Percentiles rank a stretch among this genome's conserved stretches.
Conservation (phyloP, 23 tunicate genomes). For the Phallusia fumigata region DNA sequence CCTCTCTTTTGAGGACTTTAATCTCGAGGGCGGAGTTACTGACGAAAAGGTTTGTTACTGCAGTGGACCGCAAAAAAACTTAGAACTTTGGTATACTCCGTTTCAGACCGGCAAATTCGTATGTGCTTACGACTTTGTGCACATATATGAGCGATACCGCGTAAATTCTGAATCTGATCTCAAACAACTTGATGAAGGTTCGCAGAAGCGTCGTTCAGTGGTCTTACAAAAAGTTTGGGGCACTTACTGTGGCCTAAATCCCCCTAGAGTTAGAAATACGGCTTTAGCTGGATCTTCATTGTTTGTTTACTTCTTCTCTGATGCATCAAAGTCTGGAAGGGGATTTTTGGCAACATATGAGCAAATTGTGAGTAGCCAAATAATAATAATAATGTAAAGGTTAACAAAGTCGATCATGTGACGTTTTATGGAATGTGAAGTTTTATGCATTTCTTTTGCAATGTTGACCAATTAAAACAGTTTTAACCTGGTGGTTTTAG, state of each 20-base stretch:
- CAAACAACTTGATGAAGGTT: not conserved
- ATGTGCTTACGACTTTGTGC: slow-evolving; percentile 45
- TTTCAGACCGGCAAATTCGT: slow-evolving; percentile 1
- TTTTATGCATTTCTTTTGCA: too few relatives aligned
- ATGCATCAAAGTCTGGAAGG: slow-evolving; percentile 23
- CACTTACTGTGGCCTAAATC: slow-evolving; percentile 45
- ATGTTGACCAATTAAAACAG: too few relatives aligned
- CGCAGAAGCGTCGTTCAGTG: not conserved
- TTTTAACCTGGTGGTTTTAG: too few relatives aligned
- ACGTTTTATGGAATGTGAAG: too few relatives aligned
- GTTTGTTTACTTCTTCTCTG: slow-evolving; percentile 49
- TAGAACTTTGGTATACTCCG: too few relatives aligned
- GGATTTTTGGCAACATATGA: slow-evolving; percentile 61
- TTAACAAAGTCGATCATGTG: too few relatives aligned
- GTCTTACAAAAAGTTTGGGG: slow-evolving; percentile 40
- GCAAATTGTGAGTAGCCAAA: not conserved
- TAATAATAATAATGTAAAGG: too few relatives aligned
- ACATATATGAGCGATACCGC: slow-evolving; percentile 47
- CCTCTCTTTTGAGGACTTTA: slow-evolving; percentile 44
- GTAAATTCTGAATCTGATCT: not conserved
- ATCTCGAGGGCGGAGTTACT: slow-evolving; percentile 52
- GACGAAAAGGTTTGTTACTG: slow-evolving; percentile 6
- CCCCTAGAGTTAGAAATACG: slow-evolving; percentile 25
- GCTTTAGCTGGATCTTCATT: slow-evolving; percentile 48
- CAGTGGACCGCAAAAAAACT: too few relatives aligned